These are phyloP conservation scores for Cecidostiba fungosa DNA, from an alignment of 2,888 invertebrate genomes.

Conservation along the genomic window DNA sequence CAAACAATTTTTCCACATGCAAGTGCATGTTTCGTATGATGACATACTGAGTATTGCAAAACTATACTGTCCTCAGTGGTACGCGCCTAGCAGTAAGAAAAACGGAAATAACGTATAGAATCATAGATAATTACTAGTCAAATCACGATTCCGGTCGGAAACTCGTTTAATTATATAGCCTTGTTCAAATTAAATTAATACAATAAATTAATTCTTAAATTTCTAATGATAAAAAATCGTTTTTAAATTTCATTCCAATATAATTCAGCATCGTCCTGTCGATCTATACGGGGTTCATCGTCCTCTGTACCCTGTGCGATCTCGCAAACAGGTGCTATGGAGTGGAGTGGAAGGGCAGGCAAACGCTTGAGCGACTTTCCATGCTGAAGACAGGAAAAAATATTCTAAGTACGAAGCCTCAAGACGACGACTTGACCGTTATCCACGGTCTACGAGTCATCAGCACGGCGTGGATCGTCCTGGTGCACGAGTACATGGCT, in stretches of 20 bases:
- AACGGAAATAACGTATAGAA: background rate
- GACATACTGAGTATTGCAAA: background rate
- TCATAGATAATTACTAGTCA: background rate
- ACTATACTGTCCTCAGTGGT: background rate
- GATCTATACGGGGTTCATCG: background rate
- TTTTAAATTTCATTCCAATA: background rate
- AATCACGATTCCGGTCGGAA: background rate
- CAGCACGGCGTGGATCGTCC: background rate
- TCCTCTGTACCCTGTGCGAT: background rate
- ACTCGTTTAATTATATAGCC: background rate
- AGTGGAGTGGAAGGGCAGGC: background rate
- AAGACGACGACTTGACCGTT: background rate
- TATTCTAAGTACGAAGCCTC: background rate
- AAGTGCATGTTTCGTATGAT: background rate
- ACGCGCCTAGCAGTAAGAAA: background rate
- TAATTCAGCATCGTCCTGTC: background rate
- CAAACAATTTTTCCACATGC: background rate
- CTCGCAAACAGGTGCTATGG: background rate
- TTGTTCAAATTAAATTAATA: background rate
- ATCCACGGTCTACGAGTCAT: constrained; percentile 8
- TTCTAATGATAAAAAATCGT: background rate
- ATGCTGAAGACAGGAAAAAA: background rate
- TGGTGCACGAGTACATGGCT: background rate
- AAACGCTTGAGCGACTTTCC: background rate
- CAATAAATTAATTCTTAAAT: background rate